These are phyloP conservation scores for Trachelus troglodyta DNA, from an alignment of 2,888 invertebrate genomes.

Conservation along the genomic window DNA sequence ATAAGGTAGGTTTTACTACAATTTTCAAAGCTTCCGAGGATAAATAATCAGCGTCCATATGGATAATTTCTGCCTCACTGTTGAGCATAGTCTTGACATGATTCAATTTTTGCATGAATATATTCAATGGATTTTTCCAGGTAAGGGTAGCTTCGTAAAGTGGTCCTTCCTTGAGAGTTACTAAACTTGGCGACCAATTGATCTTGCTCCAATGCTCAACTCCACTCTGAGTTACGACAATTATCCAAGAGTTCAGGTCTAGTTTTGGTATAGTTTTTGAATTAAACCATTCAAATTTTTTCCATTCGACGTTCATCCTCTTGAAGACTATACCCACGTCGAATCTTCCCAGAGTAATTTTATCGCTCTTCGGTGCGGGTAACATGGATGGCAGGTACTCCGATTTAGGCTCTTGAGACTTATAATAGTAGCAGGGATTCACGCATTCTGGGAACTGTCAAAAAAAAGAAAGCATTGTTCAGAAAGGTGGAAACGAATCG, in stretches of 20 bases:
- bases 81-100: not conserved
- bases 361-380: constrained; percentile 55
- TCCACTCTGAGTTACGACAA: constrained; percentile 51
- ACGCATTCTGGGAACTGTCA: constrained; percentile 58
- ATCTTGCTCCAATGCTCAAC: constrained; percentile 58
- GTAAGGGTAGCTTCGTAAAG: constrained; percentile 59
- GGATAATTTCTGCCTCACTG: constrained; percentile 54
- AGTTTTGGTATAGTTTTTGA: constrained; percentile 46
- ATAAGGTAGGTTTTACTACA: constrained; percentile 24
- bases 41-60: constrained; percentile 51
- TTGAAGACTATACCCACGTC: constrained; percentile 58
- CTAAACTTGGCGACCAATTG: constrained; percentile 57
- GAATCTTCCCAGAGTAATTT: constrained; percentile 49
- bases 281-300: constrained; percentile 50
- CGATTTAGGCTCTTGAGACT: constrained; percentile 48
- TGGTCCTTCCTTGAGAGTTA: constrained; percentile 54
- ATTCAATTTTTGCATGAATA: constrained; percentile 30
- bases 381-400: constrained; percentile 58
- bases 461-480: constrained; percentile 3
- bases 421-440: constrained; percentile 54
- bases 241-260: constrained; percentile 55
- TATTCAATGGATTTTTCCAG: constrained; percentile 60
- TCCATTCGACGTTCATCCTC: constrained; percentile 50
- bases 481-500: not conserved
- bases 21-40: constrained; percentile 48